phyloP scores from a whole-genome alignment of 2,888 invertebrate species.

The Ceriagrion tenellum region DNA sequence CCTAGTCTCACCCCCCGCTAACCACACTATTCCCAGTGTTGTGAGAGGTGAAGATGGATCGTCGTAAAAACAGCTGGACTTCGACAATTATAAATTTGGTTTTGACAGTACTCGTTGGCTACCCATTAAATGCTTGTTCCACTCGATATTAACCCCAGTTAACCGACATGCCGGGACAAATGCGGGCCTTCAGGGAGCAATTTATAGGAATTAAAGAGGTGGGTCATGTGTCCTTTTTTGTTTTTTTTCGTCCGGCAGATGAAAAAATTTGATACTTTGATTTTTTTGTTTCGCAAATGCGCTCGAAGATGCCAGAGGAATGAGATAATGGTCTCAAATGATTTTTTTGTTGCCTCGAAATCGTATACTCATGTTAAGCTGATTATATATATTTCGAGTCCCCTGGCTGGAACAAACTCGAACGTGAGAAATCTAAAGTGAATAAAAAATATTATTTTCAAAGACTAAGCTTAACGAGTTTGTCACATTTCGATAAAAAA shows the following conservation, averaged over 20 bases:
- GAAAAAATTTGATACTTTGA: background rate
- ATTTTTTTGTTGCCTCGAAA: background rate
- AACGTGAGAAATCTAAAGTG: no score
- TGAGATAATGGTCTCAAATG: background rate
- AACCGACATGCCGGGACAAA: background rate
- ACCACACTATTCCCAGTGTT: background rate
- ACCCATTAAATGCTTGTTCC: slow-evolving; percentile 7
- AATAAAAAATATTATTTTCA: no score
- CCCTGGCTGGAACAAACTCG: no score
- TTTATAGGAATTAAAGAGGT: slow-evolving; percentile 1
- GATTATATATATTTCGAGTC: no score
- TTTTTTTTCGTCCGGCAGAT: background rate
- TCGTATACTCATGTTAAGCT: background rate
- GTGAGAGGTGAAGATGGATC: background rate
- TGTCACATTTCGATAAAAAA: no score
- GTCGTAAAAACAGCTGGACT: slow-evolving; percentile 13
- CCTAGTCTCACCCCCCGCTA: background rate
- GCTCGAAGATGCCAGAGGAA: background rate
- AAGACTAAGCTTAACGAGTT: no score
- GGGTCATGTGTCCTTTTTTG: background rate
- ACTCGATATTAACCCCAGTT: slow-evolving; percentile 20
- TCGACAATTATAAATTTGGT: slow-evolving; percentile 27
- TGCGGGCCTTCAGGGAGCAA: background rate
- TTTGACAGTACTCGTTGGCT: background rate
- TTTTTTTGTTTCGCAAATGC: background rate